Evolutionary conservation across 2,888 invertebrate genomes (phyloP).

Genomic region (Nematopogon swammerdamellus): DNA sequence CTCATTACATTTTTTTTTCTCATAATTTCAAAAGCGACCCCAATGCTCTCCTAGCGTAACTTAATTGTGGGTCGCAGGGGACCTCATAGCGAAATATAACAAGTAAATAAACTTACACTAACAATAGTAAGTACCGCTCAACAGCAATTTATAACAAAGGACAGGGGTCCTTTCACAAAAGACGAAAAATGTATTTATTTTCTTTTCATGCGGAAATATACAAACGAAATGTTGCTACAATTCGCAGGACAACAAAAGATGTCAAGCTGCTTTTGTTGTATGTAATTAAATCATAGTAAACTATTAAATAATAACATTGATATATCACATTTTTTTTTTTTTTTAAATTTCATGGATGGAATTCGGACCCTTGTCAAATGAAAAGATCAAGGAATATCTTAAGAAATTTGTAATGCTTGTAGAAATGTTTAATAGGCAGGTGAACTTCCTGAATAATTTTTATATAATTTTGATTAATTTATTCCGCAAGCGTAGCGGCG

Average conservation of each 20-base stretch:
- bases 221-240: not conserved
- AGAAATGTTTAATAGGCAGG: too few relatives aligned
- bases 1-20: not conserved
- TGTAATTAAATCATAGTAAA: not conserved
- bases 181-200: not conserved
- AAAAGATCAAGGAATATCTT: too few relatives aligned
- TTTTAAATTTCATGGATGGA: too few relatives aligned
- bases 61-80: not conserved
- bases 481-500: not conserved
- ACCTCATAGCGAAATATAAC: not conserved
- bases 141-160: not conserved
- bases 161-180: not conserved
- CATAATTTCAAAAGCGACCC: not conserved
- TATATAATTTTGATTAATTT: not conserved
- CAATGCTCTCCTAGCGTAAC: not conserved
- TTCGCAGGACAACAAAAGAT: not conserved
- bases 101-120: not conserved
- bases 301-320: not conserved
- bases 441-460: not conserved
- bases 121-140: not conserved
- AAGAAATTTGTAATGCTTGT: too few relatives aligned
- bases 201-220: not conserved
- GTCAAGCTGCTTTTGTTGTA: not conserved
- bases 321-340: too few relatives aligned
- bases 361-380: too few relatives aligned